A percentile compares a stretch with the other conserved stretches of the same genome.
These are phyloP conservation scores for Paradoxurus hermaphroditus DNA, from an alignment of 2,113 vertebrate genomes.

Conservation along the genomic window DNA sequence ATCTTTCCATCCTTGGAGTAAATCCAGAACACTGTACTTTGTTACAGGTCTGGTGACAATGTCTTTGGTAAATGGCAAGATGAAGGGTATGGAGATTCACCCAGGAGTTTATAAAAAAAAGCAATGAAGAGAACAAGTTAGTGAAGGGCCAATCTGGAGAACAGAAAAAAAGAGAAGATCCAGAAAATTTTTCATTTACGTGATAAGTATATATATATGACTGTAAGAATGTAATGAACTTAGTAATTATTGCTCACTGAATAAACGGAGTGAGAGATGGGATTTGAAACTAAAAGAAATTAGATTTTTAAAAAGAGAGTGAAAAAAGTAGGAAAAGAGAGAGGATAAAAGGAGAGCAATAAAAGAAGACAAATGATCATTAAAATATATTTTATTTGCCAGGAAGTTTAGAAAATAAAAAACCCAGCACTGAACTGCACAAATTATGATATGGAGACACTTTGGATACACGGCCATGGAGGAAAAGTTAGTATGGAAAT, in stretches of 20 bases:
- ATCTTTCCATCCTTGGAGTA: neutral
- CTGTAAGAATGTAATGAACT: neutral
- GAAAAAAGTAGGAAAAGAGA: neutral
- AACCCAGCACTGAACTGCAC: neutral
- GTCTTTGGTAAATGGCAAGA: neutral
- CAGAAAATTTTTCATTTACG: neutral
- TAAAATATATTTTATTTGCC: neutral
- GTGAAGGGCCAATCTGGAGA: neutral
- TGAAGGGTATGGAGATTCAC: neutral
- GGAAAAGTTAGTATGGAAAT: neutral
- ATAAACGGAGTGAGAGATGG: neutral
- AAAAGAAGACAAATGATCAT: neutral
- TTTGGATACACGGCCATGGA: neutral
- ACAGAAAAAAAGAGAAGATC: neutral
- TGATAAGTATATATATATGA: neutral
- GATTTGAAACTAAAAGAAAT: conserved; percentile 2
- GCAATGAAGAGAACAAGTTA: neutral
- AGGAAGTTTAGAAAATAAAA: conserved; percentile 2
- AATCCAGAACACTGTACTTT: neutral
- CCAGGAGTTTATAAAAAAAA: neutral
- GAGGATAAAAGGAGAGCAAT: neutral
- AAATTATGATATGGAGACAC: neutral
- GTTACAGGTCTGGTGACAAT: neutral
- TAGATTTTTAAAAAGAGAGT: neutral
- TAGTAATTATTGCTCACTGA: neutral